phyloP scores from a whole-genome alignment of 2,113 vertebrate genomes.

The Leiothrix lutea region DNA sequence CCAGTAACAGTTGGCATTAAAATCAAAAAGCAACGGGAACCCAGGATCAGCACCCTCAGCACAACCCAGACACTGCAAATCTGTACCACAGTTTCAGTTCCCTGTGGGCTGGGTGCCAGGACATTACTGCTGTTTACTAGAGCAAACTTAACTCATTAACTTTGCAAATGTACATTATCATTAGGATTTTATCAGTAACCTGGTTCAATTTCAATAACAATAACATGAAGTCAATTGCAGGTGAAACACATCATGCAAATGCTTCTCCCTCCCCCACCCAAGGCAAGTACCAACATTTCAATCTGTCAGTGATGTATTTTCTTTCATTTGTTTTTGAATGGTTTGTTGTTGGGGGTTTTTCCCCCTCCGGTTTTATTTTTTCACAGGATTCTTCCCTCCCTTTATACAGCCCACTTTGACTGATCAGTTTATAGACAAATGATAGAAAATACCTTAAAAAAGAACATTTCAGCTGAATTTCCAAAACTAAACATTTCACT shows the following conservation, averaged over 20 bases:
- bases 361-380: neutral
- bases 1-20: neutral
- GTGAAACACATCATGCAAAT: neutral
- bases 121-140: neutral
- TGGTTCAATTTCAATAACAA: neutral
- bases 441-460: constrained; percentile 43
- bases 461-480: neutral
- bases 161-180: neutral
- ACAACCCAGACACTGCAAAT: neutral
- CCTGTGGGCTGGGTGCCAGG: neutral
- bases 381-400: neutral
- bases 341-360: neutral
- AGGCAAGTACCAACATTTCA: neutral
- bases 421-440: neutral
- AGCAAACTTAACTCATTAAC: neutral
- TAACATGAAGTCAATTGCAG: neutral
- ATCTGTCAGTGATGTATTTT: constrained; percentile 5
- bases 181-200: neutral
- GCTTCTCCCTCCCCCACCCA: neutral
- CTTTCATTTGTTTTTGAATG: constrained; percentile 26
- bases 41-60: neutral
- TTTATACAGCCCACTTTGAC: neutral
- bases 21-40: neutral
- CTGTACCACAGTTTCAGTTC: neutral
- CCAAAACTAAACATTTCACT: neutral